Base-by-base conservation (phyloP, 2,113 vertebrate genomes). In the Nyctereutes procyonoides region DNA sequence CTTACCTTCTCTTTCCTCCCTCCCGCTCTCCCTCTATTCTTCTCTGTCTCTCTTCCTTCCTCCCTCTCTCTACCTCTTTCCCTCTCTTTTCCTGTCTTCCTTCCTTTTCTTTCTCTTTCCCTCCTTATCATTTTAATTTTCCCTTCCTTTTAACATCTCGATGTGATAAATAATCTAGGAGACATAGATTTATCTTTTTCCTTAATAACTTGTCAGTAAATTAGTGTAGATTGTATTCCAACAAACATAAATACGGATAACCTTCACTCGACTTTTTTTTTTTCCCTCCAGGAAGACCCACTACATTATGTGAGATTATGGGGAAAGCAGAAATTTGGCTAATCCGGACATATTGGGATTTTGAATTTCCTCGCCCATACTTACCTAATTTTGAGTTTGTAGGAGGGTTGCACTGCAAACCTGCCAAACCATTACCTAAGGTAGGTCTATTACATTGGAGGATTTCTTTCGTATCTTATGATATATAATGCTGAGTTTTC, bases 301-400 rank as follows among this genome's bases (percentile, higher is more conserved):
- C 99, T 32, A 99, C 98, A 0, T 94, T 99, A 84, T 99, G 99
- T 94, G 99, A 99, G 98, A 97, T 97, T 0, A 98, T 99, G 98
- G 98, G 99, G 1, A 99, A 98, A 98, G 99, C 99, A 80, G 99
- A 99, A 91, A 99, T 99, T 69, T 99, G 99, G 99, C 96, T 99
- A 94, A 99, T 99, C 1, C 96, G 99, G 93, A 99, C 99, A 11
- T 99, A 99, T 84, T 99, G 99, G 99, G 99, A 99, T 97, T 99
- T 99, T 95, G 99, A 99, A 94, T 99, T 99, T 97, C 99, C 99
- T 84, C 99, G 99, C 5, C 99, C 99, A 85, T 98, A 99, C 62
- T 98, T 99, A 76, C 99, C 99, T 19, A 99, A 99, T 98, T 99
- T 99, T 93, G 99, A 99, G 93, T 99, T 99, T 85, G 99, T 99